phyloP scores from a whole-genome alignment of 2,113 vertebrate genomes.

The Felis chaus region DNA sequence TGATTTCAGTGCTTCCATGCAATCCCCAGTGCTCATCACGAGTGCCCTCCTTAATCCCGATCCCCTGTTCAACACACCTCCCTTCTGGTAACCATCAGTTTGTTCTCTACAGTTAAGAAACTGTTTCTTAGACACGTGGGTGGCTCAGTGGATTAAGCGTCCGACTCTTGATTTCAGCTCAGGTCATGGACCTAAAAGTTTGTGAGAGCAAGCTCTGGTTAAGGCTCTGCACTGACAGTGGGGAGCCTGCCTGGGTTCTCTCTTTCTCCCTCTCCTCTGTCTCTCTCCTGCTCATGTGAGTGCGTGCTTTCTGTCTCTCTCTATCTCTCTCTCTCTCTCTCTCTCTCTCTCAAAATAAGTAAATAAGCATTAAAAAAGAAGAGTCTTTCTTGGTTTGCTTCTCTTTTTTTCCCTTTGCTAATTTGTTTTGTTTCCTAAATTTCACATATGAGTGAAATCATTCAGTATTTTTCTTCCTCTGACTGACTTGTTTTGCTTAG shows the following conservation, averaged over 20 bases:
- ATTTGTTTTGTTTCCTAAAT: not conserved
- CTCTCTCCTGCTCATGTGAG: no score
- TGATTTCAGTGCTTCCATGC: not conserved
- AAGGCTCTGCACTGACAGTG: no score
- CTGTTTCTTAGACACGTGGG: not conserved
- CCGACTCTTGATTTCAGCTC: no score
- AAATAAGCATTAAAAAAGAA: no score
- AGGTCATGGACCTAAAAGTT: no score
- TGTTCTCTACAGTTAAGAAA: not conserved
- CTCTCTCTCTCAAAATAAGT: no score
- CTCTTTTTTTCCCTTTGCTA: not conserved
- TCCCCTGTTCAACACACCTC: not conserved
- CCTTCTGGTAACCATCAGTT: not conserved
- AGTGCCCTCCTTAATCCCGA: not conserved
- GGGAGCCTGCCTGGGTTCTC: no score
- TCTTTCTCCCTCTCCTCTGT: no score
- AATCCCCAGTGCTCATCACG: not conserved
- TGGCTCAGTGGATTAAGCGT: no score
- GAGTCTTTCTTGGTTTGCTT: not conserved
- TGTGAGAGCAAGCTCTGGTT: no score
- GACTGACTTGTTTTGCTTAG: not conserved
- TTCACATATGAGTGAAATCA: not conserved
- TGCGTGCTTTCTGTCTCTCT: no score
- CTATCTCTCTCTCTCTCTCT: no score
- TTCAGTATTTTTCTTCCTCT: not conserved